phyloP scores from a whole-genome alignment of 2,888 invertebrate species.

The Drosophila pseudotakahashii region DNA sequence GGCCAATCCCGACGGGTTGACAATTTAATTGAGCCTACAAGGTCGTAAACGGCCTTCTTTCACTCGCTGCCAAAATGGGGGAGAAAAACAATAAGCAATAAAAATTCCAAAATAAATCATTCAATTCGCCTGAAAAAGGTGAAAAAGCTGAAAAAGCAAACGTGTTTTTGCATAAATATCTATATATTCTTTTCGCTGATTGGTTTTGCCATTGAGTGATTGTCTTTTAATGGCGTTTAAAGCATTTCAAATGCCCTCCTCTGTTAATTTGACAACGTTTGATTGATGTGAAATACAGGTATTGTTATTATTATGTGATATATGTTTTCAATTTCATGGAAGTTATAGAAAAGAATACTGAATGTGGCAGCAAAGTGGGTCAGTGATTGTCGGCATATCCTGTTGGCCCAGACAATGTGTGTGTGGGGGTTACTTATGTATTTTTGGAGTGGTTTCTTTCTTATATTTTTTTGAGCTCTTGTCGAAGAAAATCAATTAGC shows the following conservation, averaged over 20 bases:
- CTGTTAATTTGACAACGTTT: constrained; percentile 64
- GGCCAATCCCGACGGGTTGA: constrained; percentile 53
- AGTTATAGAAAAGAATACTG: constrained; percentile 34
- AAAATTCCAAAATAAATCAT: constrained; percentile 20
- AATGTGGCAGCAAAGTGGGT: constrained; percentile 46
- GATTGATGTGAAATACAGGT: constrained; percentile 56
- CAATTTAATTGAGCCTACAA: constrained; percentile 70
- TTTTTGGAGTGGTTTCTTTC: constrained; percentile 8
- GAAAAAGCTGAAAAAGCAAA: constrained; percentile 7
- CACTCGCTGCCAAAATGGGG: constrained; percentile 3
- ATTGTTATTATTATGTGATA: constrained; percentile 33
- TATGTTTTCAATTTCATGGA: constrained; percentile 22
- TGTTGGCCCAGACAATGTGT: constrained; percentile 19
- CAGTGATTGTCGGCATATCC: constrained; percentile 20
- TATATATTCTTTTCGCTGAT: constrained; percentile 70
- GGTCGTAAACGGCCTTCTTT: constrained; percentile 36
- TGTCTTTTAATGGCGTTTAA: constrained; percentile 64
- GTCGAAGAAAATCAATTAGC: constrained; percentile 35
- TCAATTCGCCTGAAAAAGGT: constrained; percentile 27
- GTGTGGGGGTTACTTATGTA: constrained; percentile 14
- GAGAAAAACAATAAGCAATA: constrained; percentile 33
- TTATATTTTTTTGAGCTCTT: neutral
- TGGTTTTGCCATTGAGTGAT: constrained; percentile 72
- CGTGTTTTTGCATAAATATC: constrained; percentile 66
- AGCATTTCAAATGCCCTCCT: constrained; percentile 36